Percentiles rank a stretch among this genome's conserved stretches.
These are phyloP conservation scores for Enteromius unitaeniatus DNA, from an alignment of 2,797 vertebrate genomes.

Conservation along the genomic window DNA sequence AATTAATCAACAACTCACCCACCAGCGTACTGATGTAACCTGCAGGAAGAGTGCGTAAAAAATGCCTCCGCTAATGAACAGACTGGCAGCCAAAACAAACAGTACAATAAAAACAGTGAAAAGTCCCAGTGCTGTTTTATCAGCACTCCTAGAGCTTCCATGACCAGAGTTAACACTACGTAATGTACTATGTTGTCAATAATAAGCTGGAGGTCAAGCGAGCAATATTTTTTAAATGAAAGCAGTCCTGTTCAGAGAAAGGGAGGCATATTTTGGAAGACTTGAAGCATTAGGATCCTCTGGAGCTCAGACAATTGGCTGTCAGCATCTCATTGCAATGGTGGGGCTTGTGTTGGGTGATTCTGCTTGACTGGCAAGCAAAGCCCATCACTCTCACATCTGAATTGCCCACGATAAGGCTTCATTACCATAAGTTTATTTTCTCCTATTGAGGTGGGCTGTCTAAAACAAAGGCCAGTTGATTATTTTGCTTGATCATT, in stretches of 20 bases:
- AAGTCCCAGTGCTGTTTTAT: conserved; percentile 2
- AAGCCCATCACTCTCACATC: conserved; percentile 74
- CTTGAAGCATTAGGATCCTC: conserved; percentile 64
- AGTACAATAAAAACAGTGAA: background rate
- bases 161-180: background rate
- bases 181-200: background rate
- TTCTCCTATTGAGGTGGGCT: conserved; percentile 69
- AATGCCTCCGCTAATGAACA: background rate
- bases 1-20: background rate
- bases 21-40: background rate
- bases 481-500: conserved; percentile 80
- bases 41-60: background rate
- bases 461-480: conserved; percentile 77
- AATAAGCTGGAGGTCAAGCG: background rate
- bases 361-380: conserved; percentile 66
- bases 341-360: conserved; percentile 63
- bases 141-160: background rate
- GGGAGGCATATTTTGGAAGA: background rate
- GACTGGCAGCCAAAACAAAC: background rate
- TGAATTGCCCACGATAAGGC: conserved; percentile 79
- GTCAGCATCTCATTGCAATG: conserved; percentile 51
- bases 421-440: conserved; percentile 83
- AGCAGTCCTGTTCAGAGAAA: conserved; percentile 24
- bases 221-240: conserved; percentile 7
- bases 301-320: conserved; percentile 70